phyloP scores from a whole-genome alignment of 2,113 vertebrate species.

The Triplophysa rosa region DNA sequence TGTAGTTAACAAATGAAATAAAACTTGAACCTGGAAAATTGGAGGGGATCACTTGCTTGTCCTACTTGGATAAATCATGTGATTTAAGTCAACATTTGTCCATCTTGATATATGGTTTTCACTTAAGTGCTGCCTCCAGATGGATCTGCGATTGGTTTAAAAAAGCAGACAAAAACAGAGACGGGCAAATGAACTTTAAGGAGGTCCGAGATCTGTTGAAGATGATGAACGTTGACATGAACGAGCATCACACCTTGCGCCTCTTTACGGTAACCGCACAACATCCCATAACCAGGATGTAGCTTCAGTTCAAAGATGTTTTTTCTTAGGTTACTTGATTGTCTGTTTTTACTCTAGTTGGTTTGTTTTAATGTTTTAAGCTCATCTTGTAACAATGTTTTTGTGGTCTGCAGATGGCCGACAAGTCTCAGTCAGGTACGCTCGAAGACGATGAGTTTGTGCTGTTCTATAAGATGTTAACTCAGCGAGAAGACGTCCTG shows the following conservation, averaged over 20 bases:
- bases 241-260: slow-evolving; percentile 81
- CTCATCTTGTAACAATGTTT: not conserved
- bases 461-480: slow-evolving; percentile 92
- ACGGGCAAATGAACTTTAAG: slow-evolving; percentile 91
- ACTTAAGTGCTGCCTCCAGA: slow-evolving; percentile 75
- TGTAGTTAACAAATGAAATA: too few relatives aligned
- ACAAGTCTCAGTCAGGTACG: slow-evolving; percentile 82
- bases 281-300: too few relatives aligned
- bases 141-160: slow-evolving; percentile 95
- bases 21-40: too few relatives aligned
- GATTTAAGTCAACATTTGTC: not conserved
- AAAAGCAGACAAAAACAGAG: slow-evolving; percentile 90
- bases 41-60: too few relatives aligned
- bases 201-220: slow-evolving; percentile 85
- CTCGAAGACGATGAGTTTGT: slow-evolving; percentile 93
- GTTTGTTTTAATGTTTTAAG: not conserved
- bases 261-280: slow-evolving; percentile 82
- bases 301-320: too few relatives aligned
- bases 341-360: not conserved
- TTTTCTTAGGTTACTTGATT: not conserved
- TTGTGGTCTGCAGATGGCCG: slow-evolving; percentile 77
- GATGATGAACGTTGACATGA: slow-evolving; percentile 97
- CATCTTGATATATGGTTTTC: slow-evolving; percentile 12
- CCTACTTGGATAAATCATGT: slow-evolving; percentile 5
- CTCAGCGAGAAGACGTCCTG: slow-evolving; percentile 83